Conservation (phyloP, 2,888 invertebrate genomes). For the Eudemis profundana region DNA sequence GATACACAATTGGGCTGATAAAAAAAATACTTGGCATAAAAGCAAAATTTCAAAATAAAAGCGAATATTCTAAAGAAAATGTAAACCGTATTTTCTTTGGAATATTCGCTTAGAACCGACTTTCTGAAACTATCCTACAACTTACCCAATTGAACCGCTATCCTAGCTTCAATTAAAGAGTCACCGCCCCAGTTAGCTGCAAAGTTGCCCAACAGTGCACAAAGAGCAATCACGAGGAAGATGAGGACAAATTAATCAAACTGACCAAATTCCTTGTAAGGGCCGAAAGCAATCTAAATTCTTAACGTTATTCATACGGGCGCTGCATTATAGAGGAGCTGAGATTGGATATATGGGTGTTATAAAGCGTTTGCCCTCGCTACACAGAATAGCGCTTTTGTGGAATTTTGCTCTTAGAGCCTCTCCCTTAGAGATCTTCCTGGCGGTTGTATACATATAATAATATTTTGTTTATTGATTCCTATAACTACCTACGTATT, state of each 20-base stretch:
- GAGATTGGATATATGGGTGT: constrained; percentile 41
- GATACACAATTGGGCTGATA: too few species aligned
- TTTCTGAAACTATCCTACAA: background rate
- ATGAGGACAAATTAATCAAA: constrained; percentile 58
- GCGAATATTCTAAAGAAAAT: too few species aligned
- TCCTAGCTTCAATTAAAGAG: constrained; percentile 27
- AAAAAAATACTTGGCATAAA: too few species aligned
- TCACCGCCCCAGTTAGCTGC: constrained; percentile 26
- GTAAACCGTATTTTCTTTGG: too few species aligned
- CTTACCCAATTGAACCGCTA: constrained; percentile 16
- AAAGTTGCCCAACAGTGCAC: constrained; percentile 31
- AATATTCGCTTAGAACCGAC: too few species aligned
- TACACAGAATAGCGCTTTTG: constrained; percentile 32
- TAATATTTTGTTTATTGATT: too few species aligned
- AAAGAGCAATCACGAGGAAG: constrained; percentile 39
- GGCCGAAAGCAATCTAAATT: constrained; percentile 66
- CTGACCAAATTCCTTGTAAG: constrained; percentile 56
- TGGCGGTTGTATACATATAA: too few species aligned
- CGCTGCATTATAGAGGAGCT: constrained; percentile 42
- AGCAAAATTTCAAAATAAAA: too few species aligned
- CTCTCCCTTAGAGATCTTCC: background rate
- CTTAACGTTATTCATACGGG: constrained; percentile 58
- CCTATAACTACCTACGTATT: too few species aligned
- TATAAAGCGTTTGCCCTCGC: constrained; percentile 37
- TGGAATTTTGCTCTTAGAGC: constrained; percentile 15